Conservation (phyloP, 2,888 invertebrate genomes). For the Pollenia amentaria region DNA sequence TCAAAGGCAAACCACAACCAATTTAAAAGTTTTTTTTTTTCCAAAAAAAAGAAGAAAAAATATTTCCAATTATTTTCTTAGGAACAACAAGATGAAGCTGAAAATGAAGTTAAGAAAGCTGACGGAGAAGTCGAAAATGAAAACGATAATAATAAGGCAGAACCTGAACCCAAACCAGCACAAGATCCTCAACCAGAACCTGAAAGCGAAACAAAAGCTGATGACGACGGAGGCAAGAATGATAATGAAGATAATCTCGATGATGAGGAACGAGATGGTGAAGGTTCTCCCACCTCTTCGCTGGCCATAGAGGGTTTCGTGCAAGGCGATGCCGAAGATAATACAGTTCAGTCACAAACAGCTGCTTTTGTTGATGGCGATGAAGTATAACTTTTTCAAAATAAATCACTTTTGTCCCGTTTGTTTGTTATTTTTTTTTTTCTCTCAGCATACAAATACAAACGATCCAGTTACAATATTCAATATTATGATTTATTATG, state of each 20-base stretch:
- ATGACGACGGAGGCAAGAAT: constrained; percentile 2
- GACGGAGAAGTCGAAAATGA: background rate
- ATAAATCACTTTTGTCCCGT: constrained; percentile 75
- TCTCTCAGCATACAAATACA: constrained; percentile 71
- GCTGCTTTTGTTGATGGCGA: constrained; percentile 80
- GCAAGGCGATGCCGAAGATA: constrained; percentile 84
- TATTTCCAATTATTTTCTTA: constrained; percentile 68
- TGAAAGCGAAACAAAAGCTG: constrained; percentile 4
- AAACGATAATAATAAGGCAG: background rate
- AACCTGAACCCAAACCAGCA: background rate
- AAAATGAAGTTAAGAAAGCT: constrained; percentile 13
- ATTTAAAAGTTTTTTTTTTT: constrained; percentile 37
- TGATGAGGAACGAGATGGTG: constrained; percentile 73
- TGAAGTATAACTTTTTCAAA: constrained; percentile 78
- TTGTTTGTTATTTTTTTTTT: constrained; percentile 74
- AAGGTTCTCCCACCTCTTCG: constrained; percentile 81
- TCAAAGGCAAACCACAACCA: constrained; percentile 13
- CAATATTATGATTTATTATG: constrained; percentile 70
- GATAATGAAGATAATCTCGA: constrained; percentile 35
- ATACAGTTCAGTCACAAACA: constrained; percentile 85
- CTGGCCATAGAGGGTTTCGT: constrained; percentile 84
- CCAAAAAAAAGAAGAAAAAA: constrained; percentile 47
- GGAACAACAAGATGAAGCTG: constrained; percentile 52
- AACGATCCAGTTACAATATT: constrained; percentile 67
- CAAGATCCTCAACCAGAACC: background rate